Percentiles rank a stretch among this genome's conserved stretches.
Conservation (phyloP, 2,888 invertebrate genomes). For the Epistrophe eligans region DNA sequence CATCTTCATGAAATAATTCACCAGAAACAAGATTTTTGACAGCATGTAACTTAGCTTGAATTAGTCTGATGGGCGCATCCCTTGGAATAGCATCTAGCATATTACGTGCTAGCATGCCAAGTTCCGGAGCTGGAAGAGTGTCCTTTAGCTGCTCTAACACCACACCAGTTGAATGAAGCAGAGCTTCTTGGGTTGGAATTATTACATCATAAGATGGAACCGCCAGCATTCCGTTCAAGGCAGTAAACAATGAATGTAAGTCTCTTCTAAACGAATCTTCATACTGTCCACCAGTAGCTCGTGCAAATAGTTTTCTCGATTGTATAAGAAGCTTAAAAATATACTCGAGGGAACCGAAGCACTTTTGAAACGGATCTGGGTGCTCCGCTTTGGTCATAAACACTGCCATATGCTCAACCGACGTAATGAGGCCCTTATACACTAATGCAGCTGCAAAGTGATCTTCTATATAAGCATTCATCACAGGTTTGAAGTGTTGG, state of each 20-base stretch:
- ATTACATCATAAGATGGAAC: slow-evolving; percentile 90
- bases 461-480: slow-evolving; percentile 96
- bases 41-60: slow-evolving; percentile 92
- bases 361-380: slow-evolving; percentile 95
- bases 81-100: slow-evolving; percentile 89
- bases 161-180: slow-evolving; percentile 92
- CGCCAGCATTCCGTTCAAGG: slow-evolving; percentile 90
- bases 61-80: slow-evolving; percentile 87
- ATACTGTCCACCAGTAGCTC: slow-evolving; percentile 94
- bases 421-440: slow-evolving; percentile 94
- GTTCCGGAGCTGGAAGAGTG: slow-evolving; percentile 90
- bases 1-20: slow-evolving; percentile 89
- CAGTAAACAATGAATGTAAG: slow-evolving; percentile 91
- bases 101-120: slow-evolving; percentile 91
- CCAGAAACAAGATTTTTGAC: slow-evolving; percentile 92
- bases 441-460: slow-evolving; percentile 98
- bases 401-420: slow-evolving; percentile 95
- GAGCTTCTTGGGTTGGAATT: slow-evolving; percentile 91
- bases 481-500: slow-evolving; percentile 96
- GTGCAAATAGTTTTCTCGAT: slow-evolving; percentile 92
- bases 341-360: slow-evolving; percentile 95
- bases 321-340: slow-evolving; percentile 97
- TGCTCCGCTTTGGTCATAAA: slow-evolving; percentile 93
- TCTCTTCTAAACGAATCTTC: slow-evolving; percentile 94
- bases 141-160: slow-evolving; percentile 92